Evolutionary conservation across 1,140 invertebrate species (phyloP).

Genomic region (Batillaria attramentaria): DNA sequence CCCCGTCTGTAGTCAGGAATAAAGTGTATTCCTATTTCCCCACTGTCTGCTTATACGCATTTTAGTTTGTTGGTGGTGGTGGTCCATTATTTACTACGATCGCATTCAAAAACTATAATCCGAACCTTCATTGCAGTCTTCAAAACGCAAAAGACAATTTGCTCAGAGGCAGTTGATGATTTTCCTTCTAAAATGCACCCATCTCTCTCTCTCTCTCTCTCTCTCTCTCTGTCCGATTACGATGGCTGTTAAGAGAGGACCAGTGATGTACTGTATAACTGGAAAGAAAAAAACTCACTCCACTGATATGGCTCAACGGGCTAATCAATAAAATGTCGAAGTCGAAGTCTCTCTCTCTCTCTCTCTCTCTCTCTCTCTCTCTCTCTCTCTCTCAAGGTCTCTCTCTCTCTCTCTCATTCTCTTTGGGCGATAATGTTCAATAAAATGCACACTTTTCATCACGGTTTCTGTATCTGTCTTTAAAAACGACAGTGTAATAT

Average conservation of each 20-base stretch:
- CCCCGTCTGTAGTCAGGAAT: neutral
- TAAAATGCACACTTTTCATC: neutral
- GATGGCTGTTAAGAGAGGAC: neutral
- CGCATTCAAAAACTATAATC: no score
- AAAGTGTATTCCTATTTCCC: neutral
- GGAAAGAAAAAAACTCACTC: neutral
- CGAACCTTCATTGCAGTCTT: no score
- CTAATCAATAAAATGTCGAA: neutral
- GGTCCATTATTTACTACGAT: neutral
- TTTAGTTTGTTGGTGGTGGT: neutral
- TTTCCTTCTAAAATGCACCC: neutral
- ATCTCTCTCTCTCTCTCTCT: constrained; percentile 12
- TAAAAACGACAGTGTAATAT: neutral
- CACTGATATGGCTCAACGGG: neutral
- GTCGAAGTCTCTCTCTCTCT: neutral
- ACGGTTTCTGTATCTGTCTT: neutral
- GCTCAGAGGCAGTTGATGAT: neutral
- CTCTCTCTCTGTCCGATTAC: neutral
- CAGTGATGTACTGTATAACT: neutral
- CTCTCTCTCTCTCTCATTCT: neutral
- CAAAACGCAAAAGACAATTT: no score
- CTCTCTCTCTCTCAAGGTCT: neutral
- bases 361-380: constrained; percentile 1
- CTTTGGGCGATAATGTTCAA: neutral
- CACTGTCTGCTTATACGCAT: neutral